Evolutionary conservation across 2,797 vertebrate genomes (phyloP).

Genomic region (Chrosomus eos): DNA sequence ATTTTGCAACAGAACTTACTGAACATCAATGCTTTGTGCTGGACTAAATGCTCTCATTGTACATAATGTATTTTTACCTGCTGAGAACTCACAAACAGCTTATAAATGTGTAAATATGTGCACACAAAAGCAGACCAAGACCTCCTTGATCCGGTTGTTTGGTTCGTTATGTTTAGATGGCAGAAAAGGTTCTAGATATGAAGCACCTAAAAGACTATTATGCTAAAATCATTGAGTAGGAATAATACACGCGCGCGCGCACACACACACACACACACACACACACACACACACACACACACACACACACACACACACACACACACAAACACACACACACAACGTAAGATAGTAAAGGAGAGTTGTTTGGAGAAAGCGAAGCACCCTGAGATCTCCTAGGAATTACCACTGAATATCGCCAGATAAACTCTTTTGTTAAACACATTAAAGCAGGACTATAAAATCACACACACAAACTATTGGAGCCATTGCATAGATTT

Average conservation of each 20-base stretch:
- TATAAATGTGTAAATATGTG: too few relatives aligned
- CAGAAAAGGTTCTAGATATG: not conserved
- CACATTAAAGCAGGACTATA: slow-evolving; percentile 17
- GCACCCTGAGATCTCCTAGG: slow-evolving; percentile 32
- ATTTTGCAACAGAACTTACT: too few relatives aligned
- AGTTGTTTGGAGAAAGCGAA: slow-evolving; percentile 35
- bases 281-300: slow-evolving; percentile 27
- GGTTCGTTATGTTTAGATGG: not conserved
- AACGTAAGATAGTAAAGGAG: slow-evolving; percentile 7
- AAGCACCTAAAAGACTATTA: not conserved
- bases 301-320: slow-evolving; percentile 18
- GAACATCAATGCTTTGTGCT: too few relatives aligned
- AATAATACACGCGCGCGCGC: not conserved
- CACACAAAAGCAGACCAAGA: not conserved
- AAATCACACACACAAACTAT: not conserved
- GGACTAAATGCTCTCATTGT: too few relatives aligned
- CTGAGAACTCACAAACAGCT: too few relatives aligned
- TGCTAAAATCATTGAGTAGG: not conserved
- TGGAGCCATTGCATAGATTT: not conserved
- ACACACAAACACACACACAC: slow-evolving; percentile 33
- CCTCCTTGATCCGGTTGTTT: not conserved
- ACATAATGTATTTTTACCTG: too few relatives aligned
- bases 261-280: slow-evolving; percentile 22
- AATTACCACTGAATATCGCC: slow-evolving; percentile 28
- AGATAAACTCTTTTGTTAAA: slow-evolving; percentile 19